These are phyloP conservation scores for Octonoba sinensis DNA, from an alignment of 2,888 invertebrate species.

Conservation along the genomic window DNA sequence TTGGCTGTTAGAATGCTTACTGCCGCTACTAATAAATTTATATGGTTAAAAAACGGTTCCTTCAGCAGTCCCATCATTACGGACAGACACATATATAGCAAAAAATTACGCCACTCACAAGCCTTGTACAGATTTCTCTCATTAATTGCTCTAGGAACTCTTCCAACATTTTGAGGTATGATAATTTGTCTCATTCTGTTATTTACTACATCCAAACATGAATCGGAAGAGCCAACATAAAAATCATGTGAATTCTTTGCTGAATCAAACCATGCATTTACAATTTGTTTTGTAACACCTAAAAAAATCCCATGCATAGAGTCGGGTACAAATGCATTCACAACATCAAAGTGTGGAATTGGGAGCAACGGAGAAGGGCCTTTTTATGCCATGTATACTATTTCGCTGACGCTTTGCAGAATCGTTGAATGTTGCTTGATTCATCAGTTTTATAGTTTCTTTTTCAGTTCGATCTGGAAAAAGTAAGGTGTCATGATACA, in stretches of 20 bases:
- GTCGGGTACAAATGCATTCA: background rate
- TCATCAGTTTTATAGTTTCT: background rate
- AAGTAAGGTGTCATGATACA: background rate
- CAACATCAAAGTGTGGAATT: background rate
- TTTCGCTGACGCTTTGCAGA: background rate
- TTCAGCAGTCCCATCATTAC: background rate
- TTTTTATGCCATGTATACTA: background rate
- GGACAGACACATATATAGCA: background rate
- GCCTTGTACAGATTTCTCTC: background rate
- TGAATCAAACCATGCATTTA: background rate
- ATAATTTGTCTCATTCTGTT: background rate
- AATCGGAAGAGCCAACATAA: no score
- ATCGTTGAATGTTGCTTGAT: no score
- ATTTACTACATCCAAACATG: background rate
- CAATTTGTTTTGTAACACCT: background rate
- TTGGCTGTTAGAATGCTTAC: background rate
- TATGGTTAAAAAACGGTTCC: background rate
- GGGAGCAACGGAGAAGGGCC: background rate
- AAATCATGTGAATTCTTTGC: background rate
- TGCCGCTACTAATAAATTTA: constrained; percentile 1
- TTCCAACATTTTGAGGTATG: background rate
- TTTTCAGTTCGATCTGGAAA: background rate
- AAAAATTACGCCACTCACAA: background rate
- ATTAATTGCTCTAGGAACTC: background rate
- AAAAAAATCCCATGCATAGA: constrained; percentile 4